Percentiles rank a stretch among this genome's conserved stretches.
Conservation (phyloP, 2,888 invertebrate species). For the Eupithecia abbreviata region DNA sequence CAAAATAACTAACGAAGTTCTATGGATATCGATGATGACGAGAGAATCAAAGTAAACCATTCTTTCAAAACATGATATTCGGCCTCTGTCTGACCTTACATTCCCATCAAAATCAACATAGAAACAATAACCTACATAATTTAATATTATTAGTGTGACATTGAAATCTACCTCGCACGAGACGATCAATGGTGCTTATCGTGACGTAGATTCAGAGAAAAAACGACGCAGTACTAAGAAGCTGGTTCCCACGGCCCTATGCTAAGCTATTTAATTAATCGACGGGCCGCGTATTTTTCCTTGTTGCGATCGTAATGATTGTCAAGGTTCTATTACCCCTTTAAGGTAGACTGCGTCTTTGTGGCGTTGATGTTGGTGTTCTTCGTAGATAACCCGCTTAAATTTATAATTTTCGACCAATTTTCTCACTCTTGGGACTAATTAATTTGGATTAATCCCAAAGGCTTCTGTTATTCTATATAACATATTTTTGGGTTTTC, state of each 20-base stretch:
- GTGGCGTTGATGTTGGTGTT: not conserved
- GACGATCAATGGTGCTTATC: constrained; percentile 34
- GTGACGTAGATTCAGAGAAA: constrained; percentile 57
- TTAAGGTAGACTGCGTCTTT: not conserved
- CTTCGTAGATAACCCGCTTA: no score
- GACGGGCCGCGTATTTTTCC: constrained; percentile 39
- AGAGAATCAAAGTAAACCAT: not conserved
- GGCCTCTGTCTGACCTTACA: constrained; percentile 17
- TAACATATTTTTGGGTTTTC: no score
- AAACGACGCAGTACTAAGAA: constrained; percentile 56
- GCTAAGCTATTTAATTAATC: constrained; percentile 39
- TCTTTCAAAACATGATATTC: constrained; percentile 1
- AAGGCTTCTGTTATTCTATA: no score
- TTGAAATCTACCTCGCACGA: constrained; percentile 15
- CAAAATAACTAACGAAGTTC: not conserved
- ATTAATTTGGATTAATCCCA: no score
- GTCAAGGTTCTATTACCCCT: constrained; percentile 6
- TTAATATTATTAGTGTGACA: constrained; percentile 21
- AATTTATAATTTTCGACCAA: no score
- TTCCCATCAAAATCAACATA: constrained; percentile 14
- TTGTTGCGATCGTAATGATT: constrained; percentile 30
- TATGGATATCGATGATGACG: not conserved
- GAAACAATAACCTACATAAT: constrained; percentile 14
- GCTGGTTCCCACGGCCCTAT: constrained; percentile 64
- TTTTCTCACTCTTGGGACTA: no score